A percentile compares a stretch with the other conserved stretches of the same genome.
These are phyloP conservation scores for Calephelis virginiensis DNA, from an alignment of 1,140 invertebrate species.

Conservation along the genomic window DNA sequence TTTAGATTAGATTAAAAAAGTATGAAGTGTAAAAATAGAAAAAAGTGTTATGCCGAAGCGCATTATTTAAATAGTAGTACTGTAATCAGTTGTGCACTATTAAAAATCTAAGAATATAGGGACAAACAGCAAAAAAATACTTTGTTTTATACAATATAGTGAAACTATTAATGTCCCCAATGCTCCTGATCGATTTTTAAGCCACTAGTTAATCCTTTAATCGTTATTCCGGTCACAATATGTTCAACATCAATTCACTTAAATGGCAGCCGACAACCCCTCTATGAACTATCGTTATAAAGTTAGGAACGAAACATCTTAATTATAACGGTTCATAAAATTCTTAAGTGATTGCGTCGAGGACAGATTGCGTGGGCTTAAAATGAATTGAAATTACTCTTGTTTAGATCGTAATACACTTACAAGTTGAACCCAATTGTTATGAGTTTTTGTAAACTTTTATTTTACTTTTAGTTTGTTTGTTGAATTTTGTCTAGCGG, in stretches of 20 bases:
- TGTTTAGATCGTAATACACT: too few species aligned
- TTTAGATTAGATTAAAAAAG: too few species aligned
- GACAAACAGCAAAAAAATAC: too few species aligned
- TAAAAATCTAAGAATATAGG: too few species aligned
- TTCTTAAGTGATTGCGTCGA: constrained; percentile 72
- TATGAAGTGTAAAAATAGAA: too few species aligned
- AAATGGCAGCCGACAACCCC: constrained; percentile 40
- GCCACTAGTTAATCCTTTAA: constrained; percentile 61
- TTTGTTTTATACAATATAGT: neutral
- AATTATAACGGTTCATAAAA: constrained; percentile 76
- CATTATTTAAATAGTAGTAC: too few species aligned
- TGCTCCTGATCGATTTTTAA: constrained; percentile 25
- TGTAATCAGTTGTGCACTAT: too few species aligned
- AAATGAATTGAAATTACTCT: constrained; percentile 59
- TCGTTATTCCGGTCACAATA: constrained; percentile 71
- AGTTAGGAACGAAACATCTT: constrained; percentile 69
- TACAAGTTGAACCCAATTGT: too few species aligned
- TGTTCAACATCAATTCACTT: constrained; percentile 54
- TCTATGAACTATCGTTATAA: constrained; percentile 49
- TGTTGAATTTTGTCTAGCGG: too few species aligned
- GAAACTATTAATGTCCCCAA: neutral
- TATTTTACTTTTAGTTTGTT: too few species aligned
- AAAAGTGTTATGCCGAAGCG: too few species aligned
- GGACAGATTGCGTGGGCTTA: constrained; percentile 62
- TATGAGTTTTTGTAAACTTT: too few species aligned